phyloP scores from a whole-genome alignment of 2,888 invertebrate genomes.

The Thyatira batis region DNA sequence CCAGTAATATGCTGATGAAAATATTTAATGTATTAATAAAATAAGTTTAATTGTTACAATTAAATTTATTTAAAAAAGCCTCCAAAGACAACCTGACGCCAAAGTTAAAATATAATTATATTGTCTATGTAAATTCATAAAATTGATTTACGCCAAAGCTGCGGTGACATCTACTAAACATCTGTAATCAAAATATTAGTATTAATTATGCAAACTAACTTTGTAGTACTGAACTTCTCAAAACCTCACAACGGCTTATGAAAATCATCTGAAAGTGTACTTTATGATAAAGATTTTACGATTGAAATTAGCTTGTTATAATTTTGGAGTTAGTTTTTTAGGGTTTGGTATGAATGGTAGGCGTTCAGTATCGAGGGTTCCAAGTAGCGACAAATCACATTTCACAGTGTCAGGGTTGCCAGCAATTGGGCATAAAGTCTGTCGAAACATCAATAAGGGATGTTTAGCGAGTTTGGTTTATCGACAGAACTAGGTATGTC shows the following conservation, averaged over 20 bases:
- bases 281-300: background rate
- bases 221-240: background rate
- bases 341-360: constrained; percentile 4
- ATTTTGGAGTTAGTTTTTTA: background rate
- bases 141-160: constrained; percentile 20
- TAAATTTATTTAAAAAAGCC: background rate
- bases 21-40: no score
- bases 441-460: constrained; percentile 15
- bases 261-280: background rate
- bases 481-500: background rate
- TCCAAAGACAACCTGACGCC: background rate
- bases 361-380: constrained; percentile 20
- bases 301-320: background rate
- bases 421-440: constrained; percentile 20
- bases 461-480: constrained; percentile 2
- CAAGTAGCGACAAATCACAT: constrained; percentile 37
- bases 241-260: background rate
- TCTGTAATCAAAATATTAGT: constrained; percentile 39
- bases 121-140: constrained; percentile 6
- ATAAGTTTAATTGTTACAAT: no score
- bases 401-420: constrained; percentile 22
- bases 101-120: background rate
- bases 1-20: no score
- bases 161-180: constrained; percentile 25
- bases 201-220: constrained; percentile 22